Conservation (phyloP, 2,113 vertebrate species). For the Albula glossodonta region DNA sequence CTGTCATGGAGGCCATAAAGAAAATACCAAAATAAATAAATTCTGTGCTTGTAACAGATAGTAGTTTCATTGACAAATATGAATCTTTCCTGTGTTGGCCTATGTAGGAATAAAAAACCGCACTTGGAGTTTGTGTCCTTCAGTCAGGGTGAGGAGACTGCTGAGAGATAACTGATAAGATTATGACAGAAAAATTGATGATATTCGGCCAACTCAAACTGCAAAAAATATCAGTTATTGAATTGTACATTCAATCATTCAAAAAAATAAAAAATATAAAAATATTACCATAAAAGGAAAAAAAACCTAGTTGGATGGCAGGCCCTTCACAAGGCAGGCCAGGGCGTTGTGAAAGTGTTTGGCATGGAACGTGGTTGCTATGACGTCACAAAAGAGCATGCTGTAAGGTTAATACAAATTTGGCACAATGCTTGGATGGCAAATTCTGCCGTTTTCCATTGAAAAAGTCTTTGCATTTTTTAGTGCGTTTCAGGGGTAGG, state of each 20-base stretch:
- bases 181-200: neutral
- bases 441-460: conserved; percentile 26
- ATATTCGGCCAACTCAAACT: neutral
- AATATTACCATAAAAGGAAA: conserved; percentile 19
- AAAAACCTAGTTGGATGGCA: conserved; percentile 9
- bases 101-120: neutral
- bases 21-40: conserved; percentile 6
- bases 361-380: neutral
- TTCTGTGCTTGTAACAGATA: neutral
- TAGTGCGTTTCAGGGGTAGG: conserved; percentile 38
- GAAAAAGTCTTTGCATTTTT: conserved; percentile 47
- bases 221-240: neutral
- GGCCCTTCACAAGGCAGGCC: conserved; percentile 12
- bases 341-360: neutral
- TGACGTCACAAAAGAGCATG: conserved; percentile 13
- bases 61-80: neutral
- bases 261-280: conserved; percentile 8
- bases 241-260: neutral
- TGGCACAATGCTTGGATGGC: conserved; percentile 50
- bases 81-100: neutral
- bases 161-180: neutral
- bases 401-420: conserved; percentile 32
- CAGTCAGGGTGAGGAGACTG: neutral
- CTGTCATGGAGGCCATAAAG: conserved; percentile 9
- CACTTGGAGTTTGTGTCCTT: conserved; percentile 6